Conservation (phyloP, 2,797 vertebrate genomes). For the Danionella dracula region DNA sequence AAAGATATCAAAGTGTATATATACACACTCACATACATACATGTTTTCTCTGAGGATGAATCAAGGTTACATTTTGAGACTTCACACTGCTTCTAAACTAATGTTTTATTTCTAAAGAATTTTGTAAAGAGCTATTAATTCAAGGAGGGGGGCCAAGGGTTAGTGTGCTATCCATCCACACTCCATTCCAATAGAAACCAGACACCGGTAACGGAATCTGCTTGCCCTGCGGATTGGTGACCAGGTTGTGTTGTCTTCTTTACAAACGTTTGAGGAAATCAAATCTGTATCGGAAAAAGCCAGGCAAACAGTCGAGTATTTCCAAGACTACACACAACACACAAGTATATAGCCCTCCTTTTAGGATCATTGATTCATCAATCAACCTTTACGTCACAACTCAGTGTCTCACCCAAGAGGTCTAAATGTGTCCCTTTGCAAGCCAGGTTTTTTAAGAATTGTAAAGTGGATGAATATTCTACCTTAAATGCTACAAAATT, state of each 20-base stretch:
- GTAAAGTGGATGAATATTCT: no score
- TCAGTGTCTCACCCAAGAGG: neutral
- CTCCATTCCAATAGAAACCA: conserved; percentile 55
- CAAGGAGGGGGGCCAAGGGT: conserved; percentile 50
- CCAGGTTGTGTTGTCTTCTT: conserved; percentile 58
- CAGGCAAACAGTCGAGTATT: conserved; percentile 28
- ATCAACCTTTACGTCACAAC: neutral
- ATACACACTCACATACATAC: no score
- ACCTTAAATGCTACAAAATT: no score
- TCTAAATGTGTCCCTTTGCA: neutral
- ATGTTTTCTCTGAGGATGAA: no score
- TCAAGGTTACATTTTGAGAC: no score
- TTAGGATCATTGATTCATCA: conserved; percentile 1
- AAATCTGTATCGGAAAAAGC: conserved; percentile 58
- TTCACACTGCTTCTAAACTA: neutral
- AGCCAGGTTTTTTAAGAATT: no score
- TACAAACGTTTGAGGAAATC: conserved; percentile 63
- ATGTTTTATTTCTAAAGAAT: conserved; percentile 37
- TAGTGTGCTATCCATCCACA: conserved; percentile 56
- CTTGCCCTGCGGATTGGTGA: conserved; percentile 55
- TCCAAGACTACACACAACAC: conserved; percentile 38
- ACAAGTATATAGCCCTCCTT: conserved; percentile 42
- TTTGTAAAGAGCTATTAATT: conserved; percentile 41
- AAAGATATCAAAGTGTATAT: no score
- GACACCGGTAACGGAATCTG: conserved; percentile 60